phyloP scores from a whole-genome alignment of 2,797 vertebrate species.

The Pogoniulus pusillus region DNA sequence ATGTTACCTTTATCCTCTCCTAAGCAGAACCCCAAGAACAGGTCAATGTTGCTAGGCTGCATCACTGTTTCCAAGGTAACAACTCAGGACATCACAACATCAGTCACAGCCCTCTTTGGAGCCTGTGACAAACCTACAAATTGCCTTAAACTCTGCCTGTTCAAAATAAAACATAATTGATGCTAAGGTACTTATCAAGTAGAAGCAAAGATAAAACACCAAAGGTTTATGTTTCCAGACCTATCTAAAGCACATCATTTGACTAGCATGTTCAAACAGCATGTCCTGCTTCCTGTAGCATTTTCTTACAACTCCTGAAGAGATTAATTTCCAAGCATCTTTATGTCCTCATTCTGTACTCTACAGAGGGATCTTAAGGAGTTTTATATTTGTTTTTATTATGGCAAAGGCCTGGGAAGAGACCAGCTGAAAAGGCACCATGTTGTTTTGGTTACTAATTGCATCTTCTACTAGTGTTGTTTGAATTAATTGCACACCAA shows the following conservation, averaged over 20 bases:
- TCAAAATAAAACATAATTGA: not conserved
- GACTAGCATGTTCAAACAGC: not conserved
- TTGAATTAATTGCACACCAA: not conserved
- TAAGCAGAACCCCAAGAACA: not conserved
- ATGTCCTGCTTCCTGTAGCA: not conserved
- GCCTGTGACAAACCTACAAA: not conserved
- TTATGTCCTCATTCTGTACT: not conserved
- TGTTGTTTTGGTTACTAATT: not conserved
- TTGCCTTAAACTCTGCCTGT: not conserved
- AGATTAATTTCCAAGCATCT: not conserved
- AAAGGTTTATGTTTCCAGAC: not conserved
- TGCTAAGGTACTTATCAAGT: not conserved
- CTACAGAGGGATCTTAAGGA: not conserved
- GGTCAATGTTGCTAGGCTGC: not conserved
- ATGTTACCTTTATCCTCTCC: not conserved
- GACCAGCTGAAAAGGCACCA: not conserved
- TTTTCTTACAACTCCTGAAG: not conserved
- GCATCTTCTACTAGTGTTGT: not conserved
- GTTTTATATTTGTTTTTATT: not conserved
- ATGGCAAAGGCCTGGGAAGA: not conserved
- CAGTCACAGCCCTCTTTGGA: not conserved
- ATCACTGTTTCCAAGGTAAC: not conserved
- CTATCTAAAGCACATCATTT: not conserved
- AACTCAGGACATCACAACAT: not conserved
- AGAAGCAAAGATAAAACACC: not conserved